Conservation (phyloP, 2,797 vertebrate species). For the Aeoliscus strigatus region DNA sequence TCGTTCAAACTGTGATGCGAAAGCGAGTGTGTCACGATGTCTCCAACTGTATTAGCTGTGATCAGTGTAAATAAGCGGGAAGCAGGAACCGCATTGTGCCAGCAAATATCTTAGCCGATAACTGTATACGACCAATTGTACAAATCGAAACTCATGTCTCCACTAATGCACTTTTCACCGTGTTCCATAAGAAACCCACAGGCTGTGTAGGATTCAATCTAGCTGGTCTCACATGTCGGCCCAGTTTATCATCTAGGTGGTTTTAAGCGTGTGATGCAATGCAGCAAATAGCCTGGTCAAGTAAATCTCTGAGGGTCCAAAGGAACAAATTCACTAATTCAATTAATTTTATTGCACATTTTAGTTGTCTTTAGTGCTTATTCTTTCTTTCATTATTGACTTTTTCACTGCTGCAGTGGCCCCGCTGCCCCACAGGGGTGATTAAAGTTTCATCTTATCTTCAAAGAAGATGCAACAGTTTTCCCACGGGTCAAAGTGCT, state of each 20-base stretch:
- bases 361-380: no score
- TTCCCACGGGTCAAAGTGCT: constrained; percentile 12
- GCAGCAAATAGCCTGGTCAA: constrained; percentile 26
- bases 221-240: neutral
- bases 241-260: constrained; percentile 17
- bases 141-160: constrained; percentile 11
- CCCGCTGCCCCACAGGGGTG: constrained; percentile 2
- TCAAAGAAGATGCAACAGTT: constrained; percentile 20
- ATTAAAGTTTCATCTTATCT: constrained; percentile 29
- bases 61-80: constrained; percentile 24
- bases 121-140: constrained; percentile 4
- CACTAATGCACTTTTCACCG: constrained; percentile 8
- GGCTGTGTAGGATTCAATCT: constrained; percentile 9
- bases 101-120: constrained; percentile 22
- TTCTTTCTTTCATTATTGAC: no score
- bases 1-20: constrained; percentile 43
- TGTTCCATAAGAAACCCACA: constrained; percentile 15
- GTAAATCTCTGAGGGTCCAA: neutral
- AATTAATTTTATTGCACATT: neutral
- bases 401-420: no score
- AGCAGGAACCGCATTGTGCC: constrained; percentile 16
- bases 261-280: constrained; percentile 22
- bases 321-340: neutral
- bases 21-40: constrained; percentile 27
- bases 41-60: constrained; percentile 31